Conservation (phyloP, 2,888 invertebrate species). For the Mimas tiliae region DNA sequence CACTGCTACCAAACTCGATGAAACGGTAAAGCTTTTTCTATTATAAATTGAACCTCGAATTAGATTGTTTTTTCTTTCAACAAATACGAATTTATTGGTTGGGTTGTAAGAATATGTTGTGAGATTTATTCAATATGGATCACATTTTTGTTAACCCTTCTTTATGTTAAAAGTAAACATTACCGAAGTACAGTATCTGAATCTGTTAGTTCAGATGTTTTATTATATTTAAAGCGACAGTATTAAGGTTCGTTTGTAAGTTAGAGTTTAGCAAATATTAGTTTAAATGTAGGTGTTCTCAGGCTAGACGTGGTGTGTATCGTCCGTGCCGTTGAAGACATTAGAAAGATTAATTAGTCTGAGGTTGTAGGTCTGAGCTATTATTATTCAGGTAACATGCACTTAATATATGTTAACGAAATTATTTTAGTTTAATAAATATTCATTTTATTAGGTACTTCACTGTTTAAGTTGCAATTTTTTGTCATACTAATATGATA, state of each 20-base stretch:
- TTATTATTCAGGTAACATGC: background rate
- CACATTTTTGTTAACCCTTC: background rate
- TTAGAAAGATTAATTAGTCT: background rate
- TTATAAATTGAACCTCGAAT: conserved; percentile 67
- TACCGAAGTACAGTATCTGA: background rate
- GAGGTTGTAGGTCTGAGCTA: background rate
- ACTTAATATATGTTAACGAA: background rate
- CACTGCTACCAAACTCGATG: conserved; percentile 71
- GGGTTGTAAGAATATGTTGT: conserved; percentile 15
- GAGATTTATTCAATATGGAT: background rate
- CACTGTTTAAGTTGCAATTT: too few species aligned
- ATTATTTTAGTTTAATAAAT: background rate
- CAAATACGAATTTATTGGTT: conserved; percentile 24
- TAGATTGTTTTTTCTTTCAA: conserved; percentile 61
- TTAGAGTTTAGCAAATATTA: background rate
- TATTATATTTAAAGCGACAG: background rate
- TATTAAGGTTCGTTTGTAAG: background rate
- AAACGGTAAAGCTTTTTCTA: conserved; percentile 64
- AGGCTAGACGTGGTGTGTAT: background rate
- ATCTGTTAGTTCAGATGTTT: background rate
- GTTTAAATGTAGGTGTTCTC: background rate
- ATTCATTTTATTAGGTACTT: too few species aligned
- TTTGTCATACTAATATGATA: too few species aligned
- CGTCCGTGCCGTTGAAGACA: background rate
- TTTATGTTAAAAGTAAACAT: background rate